Evolutionary conservation across 2,113 vertebrate species (phyloP).

Genomic region (Prinia subflava): DNA sequence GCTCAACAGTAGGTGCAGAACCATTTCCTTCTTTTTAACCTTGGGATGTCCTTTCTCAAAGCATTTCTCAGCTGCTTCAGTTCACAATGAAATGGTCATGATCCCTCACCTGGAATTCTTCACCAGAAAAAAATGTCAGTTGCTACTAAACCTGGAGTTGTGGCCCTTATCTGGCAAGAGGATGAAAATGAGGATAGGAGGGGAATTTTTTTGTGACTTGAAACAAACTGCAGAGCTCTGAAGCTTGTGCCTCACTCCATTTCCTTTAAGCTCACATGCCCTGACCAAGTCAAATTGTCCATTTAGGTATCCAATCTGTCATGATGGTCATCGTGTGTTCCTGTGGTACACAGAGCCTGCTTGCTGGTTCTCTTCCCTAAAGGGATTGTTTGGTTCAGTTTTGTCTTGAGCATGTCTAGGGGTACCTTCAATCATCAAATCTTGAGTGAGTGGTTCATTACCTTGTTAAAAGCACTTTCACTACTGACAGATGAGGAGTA

Average conservation of each 20-base stretch:
- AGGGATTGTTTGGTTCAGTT: background rate
- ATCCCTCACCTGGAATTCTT: background rate
- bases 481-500: background rate
- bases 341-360: background rate
- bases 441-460: background rate
- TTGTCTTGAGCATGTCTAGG: background rate
- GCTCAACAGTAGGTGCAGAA: background rate
- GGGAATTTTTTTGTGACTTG: background rate
- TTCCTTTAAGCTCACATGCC: fast-evolving
- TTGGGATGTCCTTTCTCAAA: background rate
- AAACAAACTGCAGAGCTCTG: background rate
- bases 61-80: background rate
- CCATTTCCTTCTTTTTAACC: background rate
- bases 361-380: background rate
- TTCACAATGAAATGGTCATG: background rate
- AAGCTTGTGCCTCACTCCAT: background rate
- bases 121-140: background rate
- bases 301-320: background rate
- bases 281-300: background rate
- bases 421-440: background rate
- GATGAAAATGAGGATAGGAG: background rate
- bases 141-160: background rate
- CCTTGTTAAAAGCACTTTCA: background rate
- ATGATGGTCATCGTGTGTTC: background rate
- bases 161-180: background rate